phyloP scores from a whole-genome alignment of 2,888 invertebrate species.

The Ferrisia virgata region DNA sequence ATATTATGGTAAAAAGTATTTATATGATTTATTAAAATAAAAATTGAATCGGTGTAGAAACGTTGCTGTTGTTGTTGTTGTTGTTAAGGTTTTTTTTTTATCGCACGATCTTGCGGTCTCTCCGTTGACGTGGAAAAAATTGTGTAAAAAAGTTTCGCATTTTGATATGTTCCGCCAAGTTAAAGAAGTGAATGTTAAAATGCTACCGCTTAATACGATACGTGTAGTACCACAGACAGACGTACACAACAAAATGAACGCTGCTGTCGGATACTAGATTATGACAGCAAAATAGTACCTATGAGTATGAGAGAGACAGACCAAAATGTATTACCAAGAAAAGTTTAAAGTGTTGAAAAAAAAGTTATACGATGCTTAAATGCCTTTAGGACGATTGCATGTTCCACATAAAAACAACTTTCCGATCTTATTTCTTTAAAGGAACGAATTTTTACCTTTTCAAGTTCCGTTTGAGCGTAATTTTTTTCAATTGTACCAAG shows the following conservation, averaged over 20 bases:
- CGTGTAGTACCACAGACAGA: neutral
- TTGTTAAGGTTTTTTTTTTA: too few relatives aligned
- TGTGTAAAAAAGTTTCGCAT: neutral
- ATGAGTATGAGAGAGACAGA: neutral
- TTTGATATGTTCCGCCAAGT: neutral
- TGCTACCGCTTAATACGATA: neutral
- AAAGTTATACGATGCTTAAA: neutral
- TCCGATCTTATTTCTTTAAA: neutral
- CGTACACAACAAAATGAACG: neutral
- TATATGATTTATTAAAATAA: conserved; percentile 30
- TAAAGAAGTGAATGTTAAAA: neutral
- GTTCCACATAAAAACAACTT: neutral
- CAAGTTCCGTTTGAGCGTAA: neutral
- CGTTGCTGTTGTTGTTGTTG: too few relatives aligned
- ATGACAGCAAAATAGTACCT: neutral
- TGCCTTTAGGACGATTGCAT: neutral
- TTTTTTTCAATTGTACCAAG: conserved; percentile 10
- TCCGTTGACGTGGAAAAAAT: neutral
- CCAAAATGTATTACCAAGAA: neutral
- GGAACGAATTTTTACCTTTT: neutral
- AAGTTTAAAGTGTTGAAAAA: neutral
- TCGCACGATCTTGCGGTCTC: neutral
- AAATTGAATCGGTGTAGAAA: neutral
- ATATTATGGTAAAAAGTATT: neutral
- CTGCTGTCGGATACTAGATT: neutral